phyloP scores from a whole-genome alignment of 2,888 invertebrate genomes.

The Oligia strigilis region DNA sequence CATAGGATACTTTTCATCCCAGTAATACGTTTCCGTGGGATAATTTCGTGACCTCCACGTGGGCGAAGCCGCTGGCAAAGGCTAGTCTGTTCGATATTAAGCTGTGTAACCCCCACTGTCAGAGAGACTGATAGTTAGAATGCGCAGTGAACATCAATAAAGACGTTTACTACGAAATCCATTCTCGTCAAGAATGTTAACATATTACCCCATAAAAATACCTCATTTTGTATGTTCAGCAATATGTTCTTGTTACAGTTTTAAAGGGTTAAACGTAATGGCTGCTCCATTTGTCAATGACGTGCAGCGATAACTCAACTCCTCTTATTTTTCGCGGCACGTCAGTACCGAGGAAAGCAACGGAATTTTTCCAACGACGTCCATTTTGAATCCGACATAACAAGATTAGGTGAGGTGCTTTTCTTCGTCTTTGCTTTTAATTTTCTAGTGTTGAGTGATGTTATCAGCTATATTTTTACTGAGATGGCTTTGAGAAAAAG shows the following conservation, averaged over 20 bases:
- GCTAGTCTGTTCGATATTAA: neutral
- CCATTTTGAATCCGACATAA: slow-evolving; percentile 56
- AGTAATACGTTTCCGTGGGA: too few relatives aligned
- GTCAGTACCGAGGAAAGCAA: slow-evolving; percentile 18
- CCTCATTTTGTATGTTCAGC: slow-evolving; percentile 42
- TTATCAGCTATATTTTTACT: slow-evolving; percentile 7
- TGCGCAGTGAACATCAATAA: slow-evolving; percentile 22
- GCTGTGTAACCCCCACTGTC: too few relatives aligned
- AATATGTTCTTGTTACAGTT: slow-evolving; percentile 48
- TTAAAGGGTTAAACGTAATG: slow-evolving; percentile 40
- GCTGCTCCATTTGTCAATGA: slow-evolving; percentile 42
- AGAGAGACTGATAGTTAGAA: neutral
- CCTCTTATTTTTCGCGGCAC: slow-evolving; percentile 37
- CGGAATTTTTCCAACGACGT: slow-evolving; percentile 30
- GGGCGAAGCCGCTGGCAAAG: too few relatives aligned
- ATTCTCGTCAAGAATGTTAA: slow-evolving; percentile 23
- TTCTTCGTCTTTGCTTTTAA: slow-evolving; percentile 41
- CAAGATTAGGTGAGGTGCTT: slow-evolving; percentile 44
- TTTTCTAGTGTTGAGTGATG: slow-evolving; percentile 20
- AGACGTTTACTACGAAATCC: slow-evolving; percentile 19
- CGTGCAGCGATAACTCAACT: slow-evolving; percentile 20
- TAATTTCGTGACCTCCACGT: too few relatives aligned
- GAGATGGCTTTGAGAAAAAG: neutral
- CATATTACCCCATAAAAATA: slow-evolving; percentile 43
- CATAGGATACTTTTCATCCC: too few relatives aligned